Conservation (phyloP, 2,888 invertebrate genomes). For the Timema cristinae region DNA sequence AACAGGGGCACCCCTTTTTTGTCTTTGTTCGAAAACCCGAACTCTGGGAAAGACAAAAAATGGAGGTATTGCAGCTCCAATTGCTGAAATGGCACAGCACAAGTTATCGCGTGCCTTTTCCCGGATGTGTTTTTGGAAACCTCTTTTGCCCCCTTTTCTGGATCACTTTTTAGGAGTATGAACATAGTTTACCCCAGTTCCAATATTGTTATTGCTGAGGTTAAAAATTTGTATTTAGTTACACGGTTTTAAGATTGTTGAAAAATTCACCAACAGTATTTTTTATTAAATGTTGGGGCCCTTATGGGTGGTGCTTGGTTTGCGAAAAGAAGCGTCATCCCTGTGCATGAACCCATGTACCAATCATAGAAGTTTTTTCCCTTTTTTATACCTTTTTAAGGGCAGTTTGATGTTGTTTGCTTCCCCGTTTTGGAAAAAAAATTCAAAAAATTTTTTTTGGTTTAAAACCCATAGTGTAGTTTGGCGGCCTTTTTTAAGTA, state of each 20-base stretch:
- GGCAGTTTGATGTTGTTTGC: conserved; percentile 32
- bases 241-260: conserved; percentile 21
- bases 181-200: conserved; percentile 27
- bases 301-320: conserved; percentile 37
- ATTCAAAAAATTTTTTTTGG: conserved; percentile 31
- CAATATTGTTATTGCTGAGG: conserved; percentile 25
- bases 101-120: conserved; percentile 33
- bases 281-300: conserved; percentile 37
- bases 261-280: conserved; percentile 48
- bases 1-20: conserved; percentile 31
- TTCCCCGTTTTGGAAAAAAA: conserved; percentile 35
- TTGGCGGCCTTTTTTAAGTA: conserved; percentile 13
- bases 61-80: conserved; percentile 35
- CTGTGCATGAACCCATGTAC: conserved; percentile 35
- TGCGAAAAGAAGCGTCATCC: conserved; percentile 36
- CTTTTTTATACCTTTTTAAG: conserved; percentile 32
- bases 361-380: conserved; percentile 18
- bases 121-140: conserved; percentile 40
- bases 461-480: conserved; percentile 29
- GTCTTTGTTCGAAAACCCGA: conserved; percentile 31
- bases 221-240: conserved; percentile 22
- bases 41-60: conserved; percentile 35
- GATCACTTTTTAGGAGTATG: conserved; percentile 22
- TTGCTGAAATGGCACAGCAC: conserved; percentile 32
- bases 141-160: conserved; percentile 23